phyloP scores from a whole-genome alignment of 2,113 vertebrate species.

The Ptyas mucosa region DNA sequence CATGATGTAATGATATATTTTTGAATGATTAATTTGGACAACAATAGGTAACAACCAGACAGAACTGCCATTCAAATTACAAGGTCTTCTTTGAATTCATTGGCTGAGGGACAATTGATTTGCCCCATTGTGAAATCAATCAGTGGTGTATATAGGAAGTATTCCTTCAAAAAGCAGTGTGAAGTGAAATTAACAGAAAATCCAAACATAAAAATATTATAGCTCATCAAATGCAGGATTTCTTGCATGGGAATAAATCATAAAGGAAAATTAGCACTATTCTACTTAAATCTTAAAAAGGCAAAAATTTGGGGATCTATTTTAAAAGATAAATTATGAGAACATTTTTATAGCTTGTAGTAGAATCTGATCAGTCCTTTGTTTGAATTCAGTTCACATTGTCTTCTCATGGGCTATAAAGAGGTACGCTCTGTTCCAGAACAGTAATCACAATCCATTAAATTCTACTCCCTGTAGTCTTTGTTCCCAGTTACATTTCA shows the following conservation, averaged over 20 bases:
- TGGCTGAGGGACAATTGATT: constrained; percentile 35
- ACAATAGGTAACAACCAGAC: constrained; percentile 22
- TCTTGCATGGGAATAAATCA: constrained; percentile 4
- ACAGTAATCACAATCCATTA: constrained; percentile 89
- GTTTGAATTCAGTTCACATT: constrained; percentile 87
- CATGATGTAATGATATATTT: constrained; percentile 11
- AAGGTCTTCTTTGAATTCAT: constrained; percentile 42
- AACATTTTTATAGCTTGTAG: constrained; percentile 58
- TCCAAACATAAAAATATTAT: constrained; percentile 28
- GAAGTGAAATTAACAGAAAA: constrained; percentile 28
- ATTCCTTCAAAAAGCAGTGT: constrained; percentile 29
- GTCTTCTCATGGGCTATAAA: constrained; percentile 75
- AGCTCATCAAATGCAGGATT: constrained; percentile 24
- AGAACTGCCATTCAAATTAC: constrained; percentile 32
- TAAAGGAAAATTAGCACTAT: constrained; percentile 8
- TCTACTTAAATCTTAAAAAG: constrained; percentile 32
- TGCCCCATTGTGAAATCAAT: constrained; percentile 21
- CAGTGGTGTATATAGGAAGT: constrained; percentile 11
- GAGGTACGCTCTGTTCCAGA: constrained; percentile 88
- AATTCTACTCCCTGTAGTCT: constrained; percentile 82
- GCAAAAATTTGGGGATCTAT: constrained; percentile 32
- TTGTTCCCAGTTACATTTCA: constrained; percentile 76
- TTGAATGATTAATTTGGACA: constrained; percentile 32
- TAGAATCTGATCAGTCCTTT: constrained; percentile 73
- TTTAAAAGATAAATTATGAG: constrained; percentile 62